Conservation (phyloP, 2,888 invertebrate species). For the Halictus quadricinctus region DNA sequence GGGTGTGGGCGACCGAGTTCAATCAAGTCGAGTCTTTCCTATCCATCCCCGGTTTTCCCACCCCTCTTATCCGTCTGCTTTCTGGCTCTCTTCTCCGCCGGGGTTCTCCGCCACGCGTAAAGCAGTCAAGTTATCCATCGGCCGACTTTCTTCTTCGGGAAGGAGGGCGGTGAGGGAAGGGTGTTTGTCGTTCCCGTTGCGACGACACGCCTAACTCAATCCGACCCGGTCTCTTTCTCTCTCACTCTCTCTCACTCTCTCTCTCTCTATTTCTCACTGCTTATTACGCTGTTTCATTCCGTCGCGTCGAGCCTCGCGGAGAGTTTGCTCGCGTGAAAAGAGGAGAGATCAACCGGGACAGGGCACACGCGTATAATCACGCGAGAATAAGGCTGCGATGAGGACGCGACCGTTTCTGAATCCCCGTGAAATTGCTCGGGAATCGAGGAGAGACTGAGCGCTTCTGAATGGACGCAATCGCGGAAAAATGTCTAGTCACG, state of each 20-base stretch:
- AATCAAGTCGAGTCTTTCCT: constrained; percentile 77
- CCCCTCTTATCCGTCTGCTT: background rate
- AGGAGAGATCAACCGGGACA: constrained; percentile 22
- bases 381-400: constrained; percentile 56
- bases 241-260: background rate
- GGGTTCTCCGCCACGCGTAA: constrained; percentile 34
- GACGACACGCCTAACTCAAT: constrained; percentile 65
- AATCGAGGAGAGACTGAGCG: constrained; percentile 45
- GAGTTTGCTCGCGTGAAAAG: constrained; percentile 25
- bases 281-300: constrained; percentile 57
- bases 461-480: constrained; percentile 66
- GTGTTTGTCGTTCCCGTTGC: constrained; percentile 21
- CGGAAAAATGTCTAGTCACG: constrained; percentile 65
- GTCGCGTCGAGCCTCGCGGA: background rate
- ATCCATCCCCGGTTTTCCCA: constrained; percentile 56
- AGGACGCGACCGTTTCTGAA: constrained; percentile 51
- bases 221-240: background rate
- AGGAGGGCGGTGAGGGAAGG: background rate
- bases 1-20: constrained; percentile 74
- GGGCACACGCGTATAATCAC: constrained; percentile 60
- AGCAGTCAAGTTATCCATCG: constrained; percentile 46
- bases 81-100: background rate
- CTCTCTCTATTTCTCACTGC: constrained; percentile 18
- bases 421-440: constrained; percentile 62
- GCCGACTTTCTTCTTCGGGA: constrained; percentile 22